Evolutionary conservation across 2,888 invertebrate genomes (phyloP).

Genomic region (Elysia crispata): DNA sequence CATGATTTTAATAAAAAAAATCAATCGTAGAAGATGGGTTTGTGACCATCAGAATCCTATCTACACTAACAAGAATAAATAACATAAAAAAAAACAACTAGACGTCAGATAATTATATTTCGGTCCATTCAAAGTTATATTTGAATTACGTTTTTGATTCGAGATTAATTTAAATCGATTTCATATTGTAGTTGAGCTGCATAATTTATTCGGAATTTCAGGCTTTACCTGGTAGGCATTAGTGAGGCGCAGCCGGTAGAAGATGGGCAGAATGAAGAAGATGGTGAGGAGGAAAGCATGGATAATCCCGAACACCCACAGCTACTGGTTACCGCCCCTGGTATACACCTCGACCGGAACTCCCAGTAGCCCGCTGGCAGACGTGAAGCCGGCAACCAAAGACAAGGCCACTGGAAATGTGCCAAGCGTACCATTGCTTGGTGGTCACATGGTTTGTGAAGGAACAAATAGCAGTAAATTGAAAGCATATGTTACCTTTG

Average conservation of each 20-base stretch:
- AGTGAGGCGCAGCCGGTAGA: slow-evolving; percentile 64
- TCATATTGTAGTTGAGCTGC: neutral
- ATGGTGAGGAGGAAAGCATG: slow-evolving; percentile 82
- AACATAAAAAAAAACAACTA: too few species aligned
- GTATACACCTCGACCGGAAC: slow-evolving; percentile 66
- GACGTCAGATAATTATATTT: too few species aligned
- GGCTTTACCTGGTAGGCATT: slow-evolving; percentile 68
- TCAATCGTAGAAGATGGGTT: too few species aligned
- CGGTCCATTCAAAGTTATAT: too few species aligned
- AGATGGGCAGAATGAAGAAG: slow-evolving; percentile 66
- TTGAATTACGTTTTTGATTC: neutral
- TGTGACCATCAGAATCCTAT: too few species aligned
- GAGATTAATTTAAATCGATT: neutral
- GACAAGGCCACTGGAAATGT: slow-evolving; percentile 63
- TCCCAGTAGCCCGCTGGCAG: slow-evolving; percentile 65
- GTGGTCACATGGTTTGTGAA: too few species aligned
- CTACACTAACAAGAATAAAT: too few species aligned
- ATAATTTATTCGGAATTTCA: neutral
- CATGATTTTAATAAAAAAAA: too few species aligned
- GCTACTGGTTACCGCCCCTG: slow-evolving; percentile 83
- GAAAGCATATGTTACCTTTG: too few species aligned
- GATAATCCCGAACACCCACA: slow-evolving; percentile 83
- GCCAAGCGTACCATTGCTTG: slow-evolving; percentile 64
- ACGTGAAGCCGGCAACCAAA: slow-evolving; percentile 64
- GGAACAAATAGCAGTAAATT: too few species aligned